These are phyloP conservation scores for Notodonta dromedarius DNA, from an alignment of 2,888 invertebrate genomes.

Conservation along the genomic window DNA sequence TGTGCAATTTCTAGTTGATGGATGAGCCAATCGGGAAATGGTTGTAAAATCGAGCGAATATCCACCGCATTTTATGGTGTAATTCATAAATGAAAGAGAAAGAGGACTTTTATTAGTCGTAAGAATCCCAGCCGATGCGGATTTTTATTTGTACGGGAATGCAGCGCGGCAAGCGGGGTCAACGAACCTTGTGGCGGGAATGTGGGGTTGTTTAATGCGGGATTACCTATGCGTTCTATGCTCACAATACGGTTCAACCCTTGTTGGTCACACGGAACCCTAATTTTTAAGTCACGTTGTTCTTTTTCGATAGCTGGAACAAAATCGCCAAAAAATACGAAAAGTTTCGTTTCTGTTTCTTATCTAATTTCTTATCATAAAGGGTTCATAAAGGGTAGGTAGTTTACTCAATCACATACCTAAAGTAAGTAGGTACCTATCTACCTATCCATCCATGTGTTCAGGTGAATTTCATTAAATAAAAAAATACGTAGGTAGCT, in stretches of 20 bases:
- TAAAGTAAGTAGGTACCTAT: neutral
- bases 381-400: no score
- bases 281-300: conserved; percentile 16
- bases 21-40: conserved; percentile 16
- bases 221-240: conserved; percentile 52
- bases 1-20: conserved; percentile 17
- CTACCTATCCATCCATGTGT: conserved; percentile 11
- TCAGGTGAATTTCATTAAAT: conserved; percentile 14
- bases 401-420: conserved; percentile 6
- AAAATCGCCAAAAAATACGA: neutral
- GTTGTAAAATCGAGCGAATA: conserved; percentile 43
- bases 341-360: conserved; percentile 5
- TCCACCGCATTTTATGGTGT: conserved; percentile 29
- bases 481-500: no score
- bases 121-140: conserved; percentile 37
- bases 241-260: conserved; percentile 42
- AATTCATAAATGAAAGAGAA: conserved; percentile 40
- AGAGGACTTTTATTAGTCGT: conserved; percentile 41
- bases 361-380: conserved; percentile 7
- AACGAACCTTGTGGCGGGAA: conserved; percentile 58
- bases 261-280: conserved; percentile 26
- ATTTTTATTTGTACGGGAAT: conserved; percentile 59
- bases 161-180: conserved; percentile 63
- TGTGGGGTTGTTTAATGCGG: conserved; percentile 51
- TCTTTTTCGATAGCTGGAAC: conserved; percentile 14